Conservation (phyloP, 2,888 invertebrate genomes). For the Latrodectus hesperus region DNA sequence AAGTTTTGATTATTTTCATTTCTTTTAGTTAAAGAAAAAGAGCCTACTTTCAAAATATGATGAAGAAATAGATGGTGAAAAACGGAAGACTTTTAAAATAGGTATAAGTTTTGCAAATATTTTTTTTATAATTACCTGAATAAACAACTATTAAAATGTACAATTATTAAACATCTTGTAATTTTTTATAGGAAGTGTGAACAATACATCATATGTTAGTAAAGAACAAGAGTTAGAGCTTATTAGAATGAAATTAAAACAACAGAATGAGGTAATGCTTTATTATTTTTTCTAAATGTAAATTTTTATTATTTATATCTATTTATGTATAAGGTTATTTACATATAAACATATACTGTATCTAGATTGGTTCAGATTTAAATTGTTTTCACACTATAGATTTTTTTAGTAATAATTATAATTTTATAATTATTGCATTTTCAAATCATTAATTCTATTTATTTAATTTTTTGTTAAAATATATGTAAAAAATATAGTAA, state of each 20-base stretch:
- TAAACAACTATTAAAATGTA: neutral
- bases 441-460: too few species aligned
- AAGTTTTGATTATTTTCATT: constrained; percentile 4
- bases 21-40: constrained; percentile 77
- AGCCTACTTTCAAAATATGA: constrained; percentile 93
- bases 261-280: constrained; percentile 72
- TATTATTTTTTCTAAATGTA: neutral
- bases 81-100: constrained; percentile 83
- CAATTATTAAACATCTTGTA: neutral
- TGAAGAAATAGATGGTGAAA: constrained; percentile 88
- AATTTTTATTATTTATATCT: neutral
- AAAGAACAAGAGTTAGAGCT: constrained; percentile 74
- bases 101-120: constrained; percentile 78
- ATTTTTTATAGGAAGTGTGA: constrained; percentile 18
- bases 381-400: too few species aligned
- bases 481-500: too few species aligned
- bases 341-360: neutral
- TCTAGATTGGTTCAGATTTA: too few species aligned
- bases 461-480: too few species aligned
- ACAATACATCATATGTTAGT: constrained; percentile 56
- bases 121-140: neutral
- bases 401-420: too few species aligned
- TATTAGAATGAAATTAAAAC: constrained; percentile 73
- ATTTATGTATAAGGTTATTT: neutral
- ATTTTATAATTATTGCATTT: too few species aligned